Evolutionary conservation across 2,113 vertebrate species (phyloP).

Genomic region (Pyrgilauda ruficollis): DNA sequence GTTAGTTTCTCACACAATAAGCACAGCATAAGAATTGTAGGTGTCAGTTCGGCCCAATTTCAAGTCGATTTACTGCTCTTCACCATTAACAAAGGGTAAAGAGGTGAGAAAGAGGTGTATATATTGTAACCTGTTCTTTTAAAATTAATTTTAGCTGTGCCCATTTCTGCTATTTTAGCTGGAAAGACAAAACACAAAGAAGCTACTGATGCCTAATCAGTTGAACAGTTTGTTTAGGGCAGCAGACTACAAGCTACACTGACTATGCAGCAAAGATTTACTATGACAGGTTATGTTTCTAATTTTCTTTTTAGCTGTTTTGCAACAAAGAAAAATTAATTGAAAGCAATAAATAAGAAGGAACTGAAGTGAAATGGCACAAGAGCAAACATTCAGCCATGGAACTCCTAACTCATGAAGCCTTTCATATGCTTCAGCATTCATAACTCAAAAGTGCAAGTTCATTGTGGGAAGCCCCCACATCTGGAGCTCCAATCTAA

Average conservation of each 20-base stretch:
- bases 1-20: conserved; percentile 75
- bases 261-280: background rate
- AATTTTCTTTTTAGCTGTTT: background rate
- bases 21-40: conserved; percentile 72
- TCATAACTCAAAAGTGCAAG: background rate
- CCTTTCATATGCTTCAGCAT: background rate
- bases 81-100: conserved; percentile 34
- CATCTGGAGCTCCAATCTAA: background rate
- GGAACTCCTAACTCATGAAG: background rate
- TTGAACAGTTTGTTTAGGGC: background rate
- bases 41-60: conserved; percentile 68
- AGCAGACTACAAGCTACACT: background rate
- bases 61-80: conserved; percentile 56
- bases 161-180: background rate
- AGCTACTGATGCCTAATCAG: background rate
- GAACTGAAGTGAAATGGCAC: background rate
- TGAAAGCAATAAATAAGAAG: background rate
- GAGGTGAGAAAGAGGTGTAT: background rate
- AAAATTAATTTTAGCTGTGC: background rate
- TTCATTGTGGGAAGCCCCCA: background rate
- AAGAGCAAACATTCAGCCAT: background rate
- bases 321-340: background rate
- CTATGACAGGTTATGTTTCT: background rate
- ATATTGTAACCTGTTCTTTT: background rate
- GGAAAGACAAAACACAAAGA: background rate